These are phyloP conservation scores for Pammene fasciana DNA, from an alignment of 2,888 invertebrate species.

Conservation along the genomic window DNA sequence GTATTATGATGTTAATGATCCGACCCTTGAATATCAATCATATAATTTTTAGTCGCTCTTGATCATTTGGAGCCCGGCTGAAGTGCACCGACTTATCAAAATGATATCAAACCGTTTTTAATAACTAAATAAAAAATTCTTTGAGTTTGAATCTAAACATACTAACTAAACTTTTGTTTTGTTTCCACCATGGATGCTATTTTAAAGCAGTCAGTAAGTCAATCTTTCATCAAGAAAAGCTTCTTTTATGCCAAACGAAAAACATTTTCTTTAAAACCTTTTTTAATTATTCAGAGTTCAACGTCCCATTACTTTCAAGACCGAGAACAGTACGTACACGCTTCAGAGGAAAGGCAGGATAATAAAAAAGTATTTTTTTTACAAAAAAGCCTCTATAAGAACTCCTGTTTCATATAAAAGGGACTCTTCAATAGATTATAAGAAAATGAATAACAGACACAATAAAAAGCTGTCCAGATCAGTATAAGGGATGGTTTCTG, in stretches of 20 bases:
- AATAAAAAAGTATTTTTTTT: conserved; percentile 16
- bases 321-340: conserved; percentile 15
- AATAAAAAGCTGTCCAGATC: neutral
- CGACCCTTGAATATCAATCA: too few species aligned
- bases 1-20: too few species aligned
- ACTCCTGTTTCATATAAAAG: neutral
- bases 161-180: too few species aligned
- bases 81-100: too few species aligned
- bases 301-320: conserved; percentile 26
- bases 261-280: conserved; percentile 37
- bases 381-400: conserved; percentile 6
- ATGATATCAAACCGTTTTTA: too few species aligned
- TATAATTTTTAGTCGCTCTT: too few species aligned
- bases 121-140: too few species aligned
- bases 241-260: conserved; percentile 27
- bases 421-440: neutral
- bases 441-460: conserved; percentile 5
- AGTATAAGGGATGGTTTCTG: conserved; percentile 5
- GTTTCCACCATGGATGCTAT: neutral
- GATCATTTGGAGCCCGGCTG: too few species aligned
- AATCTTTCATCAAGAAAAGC: conserved; percentile 27
- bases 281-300: conserved; percentile 39
- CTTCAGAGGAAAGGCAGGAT: conserved; percentile 12
- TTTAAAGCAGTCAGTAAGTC: conserved; percentile 15
- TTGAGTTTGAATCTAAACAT: too few species aligned